Evolutionary conservation across 2,113 vertebrate genomes (phyloP), one percentile per base, ranked within the genome.

Genomic region (Progne subis): DNA sequence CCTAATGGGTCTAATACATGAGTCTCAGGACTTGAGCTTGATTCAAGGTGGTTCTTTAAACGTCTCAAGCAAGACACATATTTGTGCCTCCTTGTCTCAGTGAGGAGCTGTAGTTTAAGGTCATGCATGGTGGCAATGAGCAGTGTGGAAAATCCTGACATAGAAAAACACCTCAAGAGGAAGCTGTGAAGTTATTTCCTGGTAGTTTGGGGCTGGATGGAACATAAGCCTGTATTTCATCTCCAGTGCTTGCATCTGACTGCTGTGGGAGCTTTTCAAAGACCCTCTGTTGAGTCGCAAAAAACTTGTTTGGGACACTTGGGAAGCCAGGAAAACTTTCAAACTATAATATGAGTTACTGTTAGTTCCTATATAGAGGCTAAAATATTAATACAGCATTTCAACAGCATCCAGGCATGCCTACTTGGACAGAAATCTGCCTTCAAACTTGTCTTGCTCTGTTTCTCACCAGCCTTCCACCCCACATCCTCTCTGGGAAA

Each of bases 151-250:
- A 93, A 92, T 59, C 21, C 37, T 90, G 76, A 83, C 43, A 52
- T 32, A 61, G 60, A 90, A 95, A 94, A 95, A 91, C 63, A 86
- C 44, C 26, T 83, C 79, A 69, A 37, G 55, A 85, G 50, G 70
- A 95, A 94, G 68, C 49, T 41, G 75, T 61, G 78, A 82, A 90
- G 21, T 57, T 95, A 86, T 89, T 95, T 94, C n/a, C 41, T 26
- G 47, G 50, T 71, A 85, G 53, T 74, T 90, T 93, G 39, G 19
- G 55, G 72, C 24, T 47, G 47, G 57, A 69, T 0, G 2, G 64
- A 86, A 82, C 20, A 39, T 18, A 86, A 84, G 14, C 7, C 47
- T 83, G 28, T 39, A 61, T 56, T 91, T 82, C 20, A 52, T 55
- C 77, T 80, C 17, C 86, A 90, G 19, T 41, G 14, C 21, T 93